Conservation (phyloP, 2,888 invertebrate genomes). For the Lissonota sp. region DNA sequence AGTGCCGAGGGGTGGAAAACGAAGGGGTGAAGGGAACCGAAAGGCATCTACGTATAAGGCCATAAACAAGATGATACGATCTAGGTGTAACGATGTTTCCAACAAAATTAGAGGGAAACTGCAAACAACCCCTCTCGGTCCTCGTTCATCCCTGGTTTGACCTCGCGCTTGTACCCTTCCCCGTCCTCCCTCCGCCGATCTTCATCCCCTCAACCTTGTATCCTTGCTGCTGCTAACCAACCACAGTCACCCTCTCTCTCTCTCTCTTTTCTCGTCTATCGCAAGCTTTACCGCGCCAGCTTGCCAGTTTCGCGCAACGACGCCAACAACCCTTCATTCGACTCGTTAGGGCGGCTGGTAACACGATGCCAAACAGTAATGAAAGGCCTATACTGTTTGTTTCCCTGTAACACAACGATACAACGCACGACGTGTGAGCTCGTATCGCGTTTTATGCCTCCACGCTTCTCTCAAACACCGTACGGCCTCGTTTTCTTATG, state of each 20-base stretch:
- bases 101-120: slow-evolving; percentile 81
- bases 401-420: slow-evolving; percentile 35
- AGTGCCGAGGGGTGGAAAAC: slow-evolving; percentile 5
- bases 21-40: slow-evolving; percentile 59
- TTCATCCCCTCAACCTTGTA: slow-evolving; percentile 24
- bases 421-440: slow-evolving; percentile 44
- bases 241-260: slow-evolving; percentile 11
- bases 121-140: slow-evolving; percentile 76
- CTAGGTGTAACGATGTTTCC: slow-evolving; percentile 79
- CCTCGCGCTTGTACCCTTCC: slow-evolving; percentile 64
- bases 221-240: slow-evolving; percentile 29
- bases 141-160: slow-evolving; percentile 73
- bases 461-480: slow-evolving; percentile 61
- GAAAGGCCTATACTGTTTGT: slow-evolving; percentile 77
- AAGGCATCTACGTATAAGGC: slow-evolving; percentile 75
- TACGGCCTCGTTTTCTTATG: slow-evolving; percentile 26
- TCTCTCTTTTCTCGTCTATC: slow-evolving; percentile 14
- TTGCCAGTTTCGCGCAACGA: slow-evolving; percentile 62
- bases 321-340: slow-evolving; percentile 79
- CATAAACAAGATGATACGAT: slow-evolving; percentile 80
- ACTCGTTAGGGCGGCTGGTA: slow-evolving; percentile 79
- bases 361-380: slow-evolving; percentile 79
- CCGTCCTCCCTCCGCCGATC: slow-evolving; percentile 19
- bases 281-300: slow-evolving; percentile 21
- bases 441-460: slow-evolving; percentile 71